Evolutionary conservation across 2,888 invertebrate genomes (phyloP), one percentile per base, ranked within the genome.

Genomic region (Drosophila paracracens): DNA sequence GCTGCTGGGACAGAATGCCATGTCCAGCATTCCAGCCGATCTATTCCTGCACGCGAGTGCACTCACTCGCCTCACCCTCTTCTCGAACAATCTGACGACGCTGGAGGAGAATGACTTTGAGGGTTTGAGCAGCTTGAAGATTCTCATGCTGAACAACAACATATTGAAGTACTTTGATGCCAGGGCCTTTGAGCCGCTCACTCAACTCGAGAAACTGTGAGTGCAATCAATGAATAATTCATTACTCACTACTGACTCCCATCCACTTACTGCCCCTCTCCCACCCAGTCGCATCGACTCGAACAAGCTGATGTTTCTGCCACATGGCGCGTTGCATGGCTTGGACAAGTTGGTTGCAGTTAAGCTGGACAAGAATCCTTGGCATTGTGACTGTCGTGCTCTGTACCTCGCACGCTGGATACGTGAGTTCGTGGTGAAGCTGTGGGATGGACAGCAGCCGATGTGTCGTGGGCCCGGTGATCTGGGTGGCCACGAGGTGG

Each of bases 311-410:
- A 94, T 95, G 82, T 94, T 93, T 84, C 83, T 96, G 61, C 95
- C 96, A 0, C 92, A 94, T 7, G 95, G 95, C 40, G 93, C 94
- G 4, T 92, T 96, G 33, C 95, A 95, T 78, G 93, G 93, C 10
- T 91, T 95, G 13, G 91, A 93, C 2, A 93, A 94, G 43, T 92
- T 96, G 61, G 92, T 94, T 5, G 95, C 95, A 18, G 93, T 95
- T 4, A 95, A 95, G 91, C 91, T 95, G 69, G 94, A 94, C 62
- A 94, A 95, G 84, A 95, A 95, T 92, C 95, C 95, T 0, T 95
- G 95, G 95, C 94, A 94, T 79, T 95, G 95, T 82, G 94, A 95
- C 89, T 95, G 95, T 83, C 93, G 94, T 52, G 95, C 95, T 27
- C 92, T 95, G 1, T 96, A 96, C 86, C 92, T 96, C 59, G 95